Conservation (phyloP, 2,888 invertebrate genomes). For the Diogma glabrata region DNA sequence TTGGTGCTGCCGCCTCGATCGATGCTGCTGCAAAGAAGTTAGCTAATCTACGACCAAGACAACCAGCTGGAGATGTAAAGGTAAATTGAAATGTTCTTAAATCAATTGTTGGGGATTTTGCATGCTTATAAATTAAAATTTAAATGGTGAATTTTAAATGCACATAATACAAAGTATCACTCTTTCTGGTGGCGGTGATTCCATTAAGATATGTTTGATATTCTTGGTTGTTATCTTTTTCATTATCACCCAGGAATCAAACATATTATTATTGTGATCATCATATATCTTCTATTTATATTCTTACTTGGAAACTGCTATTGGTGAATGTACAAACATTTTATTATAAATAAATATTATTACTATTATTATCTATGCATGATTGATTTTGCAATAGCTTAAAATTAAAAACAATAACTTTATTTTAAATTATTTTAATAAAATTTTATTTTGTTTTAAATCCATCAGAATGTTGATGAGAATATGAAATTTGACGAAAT, state of each 20-base stretch:
- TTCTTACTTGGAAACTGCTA: conserved; percentile 3
- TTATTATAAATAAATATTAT: too few relatives aligned
- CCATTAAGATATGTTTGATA: conserved; percentile 99
- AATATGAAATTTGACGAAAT: conserved; percentile 97
- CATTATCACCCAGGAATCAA: conserved; percentile 94
- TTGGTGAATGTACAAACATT: conserved; percentile 2
- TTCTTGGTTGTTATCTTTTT: conserved; percentile 94
- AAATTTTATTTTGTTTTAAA: too few relatives aligned
- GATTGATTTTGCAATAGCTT: neutral
- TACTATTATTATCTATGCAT: too few relatives aligned
- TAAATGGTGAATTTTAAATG: neutral
- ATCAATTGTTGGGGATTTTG: conserved; percentile 7
- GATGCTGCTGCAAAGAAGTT: conserved; percentile 96
- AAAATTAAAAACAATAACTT: neutral
- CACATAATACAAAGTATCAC: too few relatives aligned
- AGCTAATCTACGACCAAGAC: conserved; percentile 78
- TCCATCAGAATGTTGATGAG: conserved; percentile 71
- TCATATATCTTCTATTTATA: conserved; percentile 26
- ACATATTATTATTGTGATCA: conserved; percentile 90
- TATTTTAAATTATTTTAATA: conserved; percentile 24
- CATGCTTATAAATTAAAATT: neutral
- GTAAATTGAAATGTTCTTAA: conserved; percentile 39
- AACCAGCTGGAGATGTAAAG: conserved; percentile 49
- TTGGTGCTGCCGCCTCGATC: conserved; percentile 95
- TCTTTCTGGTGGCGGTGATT: conserved; percentile 26